Base-by-base conservation (phyloP, 2,888 invertebrate genomes). In the Andrena bicolor region DNA sequence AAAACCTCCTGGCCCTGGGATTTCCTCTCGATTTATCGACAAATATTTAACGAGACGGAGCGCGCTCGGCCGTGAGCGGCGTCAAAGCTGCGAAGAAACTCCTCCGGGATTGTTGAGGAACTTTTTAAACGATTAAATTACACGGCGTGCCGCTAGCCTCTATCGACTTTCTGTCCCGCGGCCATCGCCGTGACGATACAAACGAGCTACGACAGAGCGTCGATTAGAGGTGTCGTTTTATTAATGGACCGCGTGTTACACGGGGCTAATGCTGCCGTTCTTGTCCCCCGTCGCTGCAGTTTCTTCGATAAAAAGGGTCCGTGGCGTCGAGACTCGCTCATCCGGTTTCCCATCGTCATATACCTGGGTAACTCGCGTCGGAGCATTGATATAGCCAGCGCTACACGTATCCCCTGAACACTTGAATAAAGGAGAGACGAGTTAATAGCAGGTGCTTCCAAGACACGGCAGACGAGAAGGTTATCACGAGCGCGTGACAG, bases 61-160 rank as follows among this genome's bases (percentile, higher is more conserved):
- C 49, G 41, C 56, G 49, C 73, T 49, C 53, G 58, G 49, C 41
- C 20, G 28, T 20, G 23, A 48, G 16, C 26, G 8, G 26, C 74
- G 48, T 81, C 65, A 65, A 65, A 64, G 64, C 70, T 49, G 56
- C 32, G 69, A 26, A 32, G 48, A 35, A 77, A 68, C 65, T 71
- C 66, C 72, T 51, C 61, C 53, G 68, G 76, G 72, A 60, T 68
- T 66, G 80, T 79, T 75, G 71, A 30, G 83, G 71, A 84, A 86
- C 64, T 87, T 86, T 81, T 86, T 73, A 76, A 86, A 60, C 88
- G 86, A 87, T 87, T 86, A 86, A 83, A 87, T 88, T 88, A 78
- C 74, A 78, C 74, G 77, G 66, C 76, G 66, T 61, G 65, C 63
- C 64, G 76, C 71, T 68, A 78, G 53, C 41, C 20, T 70, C 73